Conservation (phyloP, 2,797 vertebrate genomes). For the Leptodactylus fallax region DNA sequence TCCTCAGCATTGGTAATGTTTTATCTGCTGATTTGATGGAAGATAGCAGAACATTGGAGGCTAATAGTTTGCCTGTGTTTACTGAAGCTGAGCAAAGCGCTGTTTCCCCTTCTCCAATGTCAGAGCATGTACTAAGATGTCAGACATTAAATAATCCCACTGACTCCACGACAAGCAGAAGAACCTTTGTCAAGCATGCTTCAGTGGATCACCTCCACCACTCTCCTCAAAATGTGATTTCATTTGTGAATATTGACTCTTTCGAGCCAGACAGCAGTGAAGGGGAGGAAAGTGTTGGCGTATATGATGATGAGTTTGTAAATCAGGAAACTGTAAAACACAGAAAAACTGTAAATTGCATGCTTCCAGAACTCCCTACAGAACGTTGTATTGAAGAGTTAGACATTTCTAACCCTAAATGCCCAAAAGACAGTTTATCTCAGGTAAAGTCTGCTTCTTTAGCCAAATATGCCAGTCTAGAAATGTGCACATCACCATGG, state of each 20-base stretch:
- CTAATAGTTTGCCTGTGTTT: constrained; percentile 61
- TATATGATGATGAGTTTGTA: constrained; percentile 61
- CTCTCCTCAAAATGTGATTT: constrained; percentile 69
- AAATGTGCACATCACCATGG: constrained; percentile 58
- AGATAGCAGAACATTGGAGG: constrained; percentile 65
- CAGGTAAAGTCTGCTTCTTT: constrained; percentile 66
- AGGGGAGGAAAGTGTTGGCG: constrained; percentile 70
- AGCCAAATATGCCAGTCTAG: constrained; percentile 58
- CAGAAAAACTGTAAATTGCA: constrained; percentile 68
- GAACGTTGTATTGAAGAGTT: constrained; percentile 66
- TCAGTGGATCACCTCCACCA: constrained; percentile 58
- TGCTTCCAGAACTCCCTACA: constrained; percentile 71
- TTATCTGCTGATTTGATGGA: constrained; percentile 63
- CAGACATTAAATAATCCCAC: constrained; percentile 57
- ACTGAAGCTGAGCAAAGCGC: constrained; percentile 60
- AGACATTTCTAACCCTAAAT: constrained; percentile 46
- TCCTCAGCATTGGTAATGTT: constrained; percentile 65
- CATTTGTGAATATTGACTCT: constrained; percentile 76
- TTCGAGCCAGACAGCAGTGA: constrained; percentile 75
- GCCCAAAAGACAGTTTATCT: constrained; percentile 67
- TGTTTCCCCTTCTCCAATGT: constrained; percentile 53
- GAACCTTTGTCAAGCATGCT: constrained; percentile 2
- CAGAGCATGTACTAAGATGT: constrained; percentile 65
- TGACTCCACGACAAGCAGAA: constrained; percentile 52
- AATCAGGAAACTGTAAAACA: constrained; percentile 64